Conservation (phyloP, 2,888 invertebrate genomes). For the Ormyrus thymus region DNA sequence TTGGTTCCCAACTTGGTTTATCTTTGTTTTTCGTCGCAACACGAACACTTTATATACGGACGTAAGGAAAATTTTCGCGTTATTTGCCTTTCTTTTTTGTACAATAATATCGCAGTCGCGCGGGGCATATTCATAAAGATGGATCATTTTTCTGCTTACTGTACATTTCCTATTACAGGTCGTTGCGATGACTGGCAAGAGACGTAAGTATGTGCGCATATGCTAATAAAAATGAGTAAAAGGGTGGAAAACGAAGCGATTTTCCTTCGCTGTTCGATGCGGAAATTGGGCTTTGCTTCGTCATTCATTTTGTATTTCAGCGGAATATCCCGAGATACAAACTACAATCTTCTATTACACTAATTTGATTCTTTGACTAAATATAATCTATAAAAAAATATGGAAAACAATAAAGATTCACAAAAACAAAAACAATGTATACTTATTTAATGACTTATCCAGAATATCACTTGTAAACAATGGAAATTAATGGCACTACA, state of each 20-base stretch:
- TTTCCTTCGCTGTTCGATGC: background rate
- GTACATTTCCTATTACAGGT: slow-evolving; percentile 48
- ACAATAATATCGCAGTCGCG: background rate
- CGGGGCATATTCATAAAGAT: background rate
- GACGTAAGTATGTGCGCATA: slow-evolving; percentile 39
- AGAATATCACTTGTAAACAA: slow-evolving; percentile 11
- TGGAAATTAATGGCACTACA: slow-evolving; percentile 36
- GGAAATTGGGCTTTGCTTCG: background rate
- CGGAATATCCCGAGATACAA: no score
- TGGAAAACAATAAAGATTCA: background rate
- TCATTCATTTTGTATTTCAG: background rate
- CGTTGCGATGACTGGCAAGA: slow-evolving; percentile 3
- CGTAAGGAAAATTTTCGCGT: background rate
- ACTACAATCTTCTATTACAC: background rate
- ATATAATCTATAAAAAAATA: slow-evolving; percentile 22
- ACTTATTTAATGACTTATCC: slow-evolving; percentile 37
- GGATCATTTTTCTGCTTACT: slow-evolving; percentile 24
- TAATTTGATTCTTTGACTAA: slow-evolving; percentile 6
- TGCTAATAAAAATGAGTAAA: slow-evolving; percentile 15
- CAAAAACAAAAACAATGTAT: slow-evolving; percentile 21
- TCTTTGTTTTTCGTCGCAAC: slow-evolving; percentile 6
- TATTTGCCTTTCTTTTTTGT: background rate
- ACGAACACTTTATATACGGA: background rate
- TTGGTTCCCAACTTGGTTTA: background rate
- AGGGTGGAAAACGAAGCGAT: background rate